Evolutionary conservation across 2,113 vertebrate species (phyloP).

Genomic region (Aptenodytes patagonicus): DNA sequence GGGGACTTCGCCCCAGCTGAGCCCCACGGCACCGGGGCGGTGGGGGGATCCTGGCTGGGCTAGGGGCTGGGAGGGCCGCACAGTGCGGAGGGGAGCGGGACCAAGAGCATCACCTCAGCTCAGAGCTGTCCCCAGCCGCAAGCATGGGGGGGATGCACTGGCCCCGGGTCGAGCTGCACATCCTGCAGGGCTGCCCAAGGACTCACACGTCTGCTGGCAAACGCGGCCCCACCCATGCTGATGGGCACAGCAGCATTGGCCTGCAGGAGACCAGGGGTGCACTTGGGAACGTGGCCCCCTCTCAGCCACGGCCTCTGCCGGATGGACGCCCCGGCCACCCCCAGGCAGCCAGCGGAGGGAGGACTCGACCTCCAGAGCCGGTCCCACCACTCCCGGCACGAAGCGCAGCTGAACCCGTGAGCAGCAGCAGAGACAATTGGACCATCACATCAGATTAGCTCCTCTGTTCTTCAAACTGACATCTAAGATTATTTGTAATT

Average conservation of each 20-base stretch:
- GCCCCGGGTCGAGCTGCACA: background rate
- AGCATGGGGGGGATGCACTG: accelerated
- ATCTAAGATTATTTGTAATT: background rate
- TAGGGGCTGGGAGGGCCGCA: background rate
- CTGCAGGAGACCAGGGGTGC: background rate
- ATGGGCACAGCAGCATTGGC: background rate
- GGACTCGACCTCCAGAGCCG: background rate
- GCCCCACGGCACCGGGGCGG: background rate
- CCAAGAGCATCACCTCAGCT: accelerated
- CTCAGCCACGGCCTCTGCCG: accelerated
- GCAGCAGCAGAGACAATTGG: accelerated
- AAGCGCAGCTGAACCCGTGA: background rate
- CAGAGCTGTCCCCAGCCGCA: background rate
- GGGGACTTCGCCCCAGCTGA: background rate
- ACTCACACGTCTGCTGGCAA: background rate
- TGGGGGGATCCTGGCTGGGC: too few relatives aligned
- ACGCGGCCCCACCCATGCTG: accelerated
- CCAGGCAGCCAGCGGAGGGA: accelerated
- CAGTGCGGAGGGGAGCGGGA: background rate
- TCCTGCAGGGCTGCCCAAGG: background rate
- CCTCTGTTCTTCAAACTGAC: background rate
- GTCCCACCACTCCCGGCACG: accelerated
- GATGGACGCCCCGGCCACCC: accelerated
- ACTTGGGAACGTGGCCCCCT: accelerated
- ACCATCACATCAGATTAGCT: background rate